These are phyloP conservation scores for Calycopis cecrops DNA, from an alignment of 1,140 invertebrate species.

Conservation along the genomic window DNA sequence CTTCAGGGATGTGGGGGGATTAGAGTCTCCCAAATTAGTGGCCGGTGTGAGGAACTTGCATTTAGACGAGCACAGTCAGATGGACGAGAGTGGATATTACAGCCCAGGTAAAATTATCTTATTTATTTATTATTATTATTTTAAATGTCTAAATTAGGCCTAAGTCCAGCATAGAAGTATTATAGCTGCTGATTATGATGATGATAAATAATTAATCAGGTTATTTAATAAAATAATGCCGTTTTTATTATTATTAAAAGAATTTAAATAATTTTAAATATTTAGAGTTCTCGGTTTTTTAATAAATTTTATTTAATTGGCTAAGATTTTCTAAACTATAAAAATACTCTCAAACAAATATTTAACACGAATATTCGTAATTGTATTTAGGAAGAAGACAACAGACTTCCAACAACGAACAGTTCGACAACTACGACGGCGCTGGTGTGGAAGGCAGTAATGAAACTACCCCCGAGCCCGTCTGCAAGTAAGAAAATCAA, in stretches of 20 bases:
- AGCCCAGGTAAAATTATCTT: conserved; percentile 45
- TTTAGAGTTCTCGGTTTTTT: too few species aligned
- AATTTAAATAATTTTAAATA: too few species aligned
- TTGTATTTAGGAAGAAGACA: conserved; percentile 43
- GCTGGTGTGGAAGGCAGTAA: conserved; percentile 45
- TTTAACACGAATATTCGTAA: not conserved
- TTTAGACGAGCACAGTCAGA: conserved; percentile 59
- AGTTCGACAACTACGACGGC: conserved; percentile 61
- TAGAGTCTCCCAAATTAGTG: conserved; percentile 56
- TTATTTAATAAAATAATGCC: too few species aligned
- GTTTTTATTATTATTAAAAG: too few species aligned
- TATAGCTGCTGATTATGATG: too few species aligned
- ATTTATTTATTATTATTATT: too few species aligned
- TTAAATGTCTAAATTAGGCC: too few species aligned
- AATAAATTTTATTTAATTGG: too few species aligned
- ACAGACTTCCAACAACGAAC: conserved; percentile 46
- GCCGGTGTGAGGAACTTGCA: conserved; percentile 58
- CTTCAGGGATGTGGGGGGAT: conserved; percentile 53
- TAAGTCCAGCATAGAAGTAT: too few species aligned
- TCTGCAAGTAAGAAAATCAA: conserved; percentile 39
- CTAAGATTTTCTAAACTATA: too few species aligned
- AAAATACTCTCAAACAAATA: too few species aligned
- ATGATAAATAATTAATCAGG: too few species aligned
- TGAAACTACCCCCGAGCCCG: conserved; percentile 54
- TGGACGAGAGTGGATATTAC: conserved; percentile 65